A percentile compares a stretch with the other conserved stretches of the same genome.
These are phyloP conservation scores for Perca schrenkii DNA, from an alignment of 2,113 vertebrate species.

Conservation along the genomic window DNA sequence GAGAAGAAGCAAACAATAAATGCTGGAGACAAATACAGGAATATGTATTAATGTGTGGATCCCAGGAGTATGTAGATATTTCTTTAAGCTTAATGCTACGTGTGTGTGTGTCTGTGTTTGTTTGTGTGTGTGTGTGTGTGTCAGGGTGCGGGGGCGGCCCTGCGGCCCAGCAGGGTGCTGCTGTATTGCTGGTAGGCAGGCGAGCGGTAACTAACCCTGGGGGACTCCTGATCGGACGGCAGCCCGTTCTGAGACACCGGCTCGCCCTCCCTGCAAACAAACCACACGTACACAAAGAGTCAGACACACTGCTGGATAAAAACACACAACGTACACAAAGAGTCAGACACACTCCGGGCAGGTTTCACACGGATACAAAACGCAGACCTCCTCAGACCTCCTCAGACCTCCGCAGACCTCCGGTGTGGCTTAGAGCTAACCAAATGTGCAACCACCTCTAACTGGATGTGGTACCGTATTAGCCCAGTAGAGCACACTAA, in stretches of 20 bases:
- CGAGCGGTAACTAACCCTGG: conserved; percentile 99
- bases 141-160: conserved; percentile 82
- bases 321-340: no score
- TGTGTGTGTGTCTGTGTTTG: neutral
- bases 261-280: conserved; percentile 84
- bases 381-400: no score
- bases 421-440: no score
- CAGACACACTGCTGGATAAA: neutral
- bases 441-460: no score
- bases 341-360: no score
- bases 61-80: neutral
- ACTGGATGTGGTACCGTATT: no score
- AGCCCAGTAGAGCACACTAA: no score
- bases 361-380: no score
- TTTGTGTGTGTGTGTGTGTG: conserved; percentile 6
- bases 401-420: no score
- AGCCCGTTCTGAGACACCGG: conserved; percentile 93
- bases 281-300: neutral
- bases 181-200: conserved; percentile 96
- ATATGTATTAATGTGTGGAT: neutral
- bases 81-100: neutral
- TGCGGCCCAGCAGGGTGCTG: conserved; percentile 94
- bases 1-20: conserved; percentile 20
- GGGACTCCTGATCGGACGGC: conserved; percentile 93
- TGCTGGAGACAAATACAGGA: conserved; percentile 16